Evolutionary conservation across 2,113 vertebrate species (phyloP), one percentile per base, ranked within the genome.

Genomic region (Ptilorrhoa leucosticta): DNA sequence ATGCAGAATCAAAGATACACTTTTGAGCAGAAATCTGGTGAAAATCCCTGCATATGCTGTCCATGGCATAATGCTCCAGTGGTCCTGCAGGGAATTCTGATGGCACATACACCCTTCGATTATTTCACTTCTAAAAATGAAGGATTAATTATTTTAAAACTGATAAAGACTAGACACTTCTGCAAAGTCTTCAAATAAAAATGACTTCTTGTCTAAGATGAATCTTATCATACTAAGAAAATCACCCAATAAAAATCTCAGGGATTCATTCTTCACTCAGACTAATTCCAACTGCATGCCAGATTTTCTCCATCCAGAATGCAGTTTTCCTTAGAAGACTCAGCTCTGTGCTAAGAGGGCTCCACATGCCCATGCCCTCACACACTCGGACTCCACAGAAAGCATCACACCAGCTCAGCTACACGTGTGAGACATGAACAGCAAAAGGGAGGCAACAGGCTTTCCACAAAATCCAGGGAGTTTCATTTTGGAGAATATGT

Each of bases 141-240:
- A 72, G 28, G 54, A 65, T 76, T 69, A 60, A 42, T 87, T 82
- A 37, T 63, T 90, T 90, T 27, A 90, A 94, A 70, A 22, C 19
- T 3, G 3, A 35, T 84, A 47, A 88, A 70, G 35, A 33, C 20
- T 42, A 75, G 83, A 54, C 20, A 75, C 11, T 82, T 63, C 53
- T 63, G 24, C 27, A 28, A 79, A 69, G 26, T 20, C 83, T 90
- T 54, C 24, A 71, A 68, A 76, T 37, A 42, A 65, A 77, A 80
- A 28, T 35, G 65, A 33, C 21, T 85, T 76, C 21, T 17, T 18
- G 33, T 21, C 58, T 35, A 35, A 18, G 28, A 39, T 3, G 9
- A 63, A 42, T 61, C 75, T 76, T 51, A 65, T 50, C 35, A 24
- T 1, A 28, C 37, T 28, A 65, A 57, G 42, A 48, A 80, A 87